Evolutionary conservation across 2,888 invertebrate species (phyloP).

Genomic region (Hydroisotoma schaefferi): DNA sequence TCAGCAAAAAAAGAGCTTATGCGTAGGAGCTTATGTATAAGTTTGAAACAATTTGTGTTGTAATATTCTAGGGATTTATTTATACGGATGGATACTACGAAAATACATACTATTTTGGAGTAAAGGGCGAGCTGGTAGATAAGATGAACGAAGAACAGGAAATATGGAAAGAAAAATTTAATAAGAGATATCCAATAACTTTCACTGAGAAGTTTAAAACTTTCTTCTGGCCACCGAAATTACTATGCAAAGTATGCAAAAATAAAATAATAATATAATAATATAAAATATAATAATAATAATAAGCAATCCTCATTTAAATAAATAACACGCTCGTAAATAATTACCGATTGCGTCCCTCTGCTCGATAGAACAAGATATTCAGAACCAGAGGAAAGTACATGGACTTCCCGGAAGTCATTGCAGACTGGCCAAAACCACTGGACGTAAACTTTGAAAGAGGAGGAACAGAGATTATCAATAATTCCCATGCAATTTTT

Average conservation of each 20-base stretch:
- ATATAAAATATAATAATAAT: no score
- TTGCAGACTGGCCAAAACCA: slow-evolving; percentile 26
- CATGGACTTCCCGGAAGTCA: slow-evolving; percentile 34
- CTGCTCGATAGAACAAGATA: slow-evolving; percentile 12
- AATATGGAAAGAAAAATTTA: slow-evolving; percentile 24
- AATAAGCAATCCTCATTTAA: no score
- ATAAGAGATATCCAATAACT: slow-evolving; percentile 24
- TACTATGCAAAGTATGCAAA: slow-evolving; percentile 12
- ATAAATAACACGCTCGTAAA: no score
- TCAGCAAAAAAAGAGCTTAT: no score
- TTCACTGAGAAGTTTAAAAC: slow-evolving; percentile 30
- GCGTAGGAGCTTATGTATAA: not conserved
- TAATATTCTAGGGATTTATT: slow-evolving; percentile 29
- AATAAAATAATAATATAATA: no score
- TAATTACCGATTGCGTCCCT: no score
- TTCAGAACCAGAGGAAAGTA: slow-evolving; percentile 36
- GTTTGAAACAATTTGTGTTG: not conserved
- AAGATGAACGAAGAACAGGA: slow-evolving; percentile 13
- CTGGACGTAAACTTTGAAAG: slow-evolving; percentile 25
- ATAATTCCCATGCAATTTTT: slow-evolving; percentile 18
- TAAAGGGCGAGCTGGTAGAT: slow-evolving; percentile 21
- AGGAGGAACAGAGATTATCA: slow-evolving; percentile 17
- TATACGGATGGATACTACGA: slow-evolving; percentile 37
- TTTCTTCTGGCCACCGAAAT: slow-evolving; percentile 33
- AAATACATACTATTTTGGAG: slow-evolving; percentile 21